These are phyloP conservation scores for Ceramica pisi DNA, from an alignment of 2,888 invertebrate genomes.

Conservation along the genomic window DNA sequence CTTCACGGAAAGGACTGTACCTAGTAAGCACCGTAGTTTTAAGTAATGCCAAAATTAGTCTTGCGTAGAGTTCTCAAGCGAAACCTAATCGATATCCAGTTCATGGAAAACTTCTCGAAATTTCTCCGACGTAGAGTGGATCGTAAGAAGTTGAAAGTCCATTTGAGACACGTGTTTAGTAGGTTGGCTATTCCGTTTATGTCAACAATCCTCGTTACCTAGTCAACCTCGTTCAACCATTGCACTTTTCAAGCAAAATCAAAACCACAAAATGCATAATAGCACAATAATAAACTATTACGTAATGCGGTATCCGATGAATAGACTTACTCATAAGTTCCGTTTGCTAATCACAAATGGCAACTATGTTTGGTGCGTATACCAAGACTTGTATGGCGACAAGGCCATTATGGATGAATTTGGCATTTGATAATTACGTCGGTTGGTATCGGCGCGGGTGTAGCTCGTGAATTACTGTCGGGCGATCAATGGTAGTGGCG, in stretches of 20 bases:
- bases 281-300: slow-evolving; percentile 60
- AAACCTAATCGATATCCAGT: slow-evolving; percentile 20
- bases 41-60: too few species aligned
- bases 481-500: slow-evolving; percentile 60
- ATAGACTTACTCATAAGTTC: slow-evolving; percentile 59
- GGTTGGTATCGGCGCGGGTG: slow-evolving; percentile 37
- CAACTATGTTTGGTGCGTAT: slow-evolving; percentile 54
- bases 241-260: slow-evolving; percentile 39
- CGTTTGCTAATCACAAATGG: slow-evolving; percentile 61
- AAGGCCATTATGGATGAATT: slow-evolving; percentile 66
- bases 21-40: not conserved
- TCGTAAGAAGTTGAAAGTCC: slow-evolving; percentile 57
- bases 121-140: slow-evolving; percentile 19
- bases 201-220: slow-evolving; percentile 55
- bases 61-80: not conserved
- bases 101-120: slow-evolving; percentile 33
- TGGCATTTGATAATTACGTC: slow-evolving; percentile 66
- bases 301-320: slow-evolving; percentile 54
- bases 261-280: slow-evolving; percentile 58
- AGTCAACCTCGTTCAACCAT: slow-evolving; percentile 56
- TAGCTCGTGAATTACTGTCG: slow-evolving; percentile 19
- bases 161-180: slow-evolving; percentile 58
- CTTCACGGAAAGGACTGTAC: not conserved
- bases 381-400: slow-evolving; percentile 60
- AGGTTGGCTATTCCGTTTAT: slow-evolving; percentile 35